Evolutionary conservation across 2,113 vertebrate genomes (phyloP), one percentile per base, ranked within the genome.

Genomic region (Picathartes gymnocephalus): DNA sequence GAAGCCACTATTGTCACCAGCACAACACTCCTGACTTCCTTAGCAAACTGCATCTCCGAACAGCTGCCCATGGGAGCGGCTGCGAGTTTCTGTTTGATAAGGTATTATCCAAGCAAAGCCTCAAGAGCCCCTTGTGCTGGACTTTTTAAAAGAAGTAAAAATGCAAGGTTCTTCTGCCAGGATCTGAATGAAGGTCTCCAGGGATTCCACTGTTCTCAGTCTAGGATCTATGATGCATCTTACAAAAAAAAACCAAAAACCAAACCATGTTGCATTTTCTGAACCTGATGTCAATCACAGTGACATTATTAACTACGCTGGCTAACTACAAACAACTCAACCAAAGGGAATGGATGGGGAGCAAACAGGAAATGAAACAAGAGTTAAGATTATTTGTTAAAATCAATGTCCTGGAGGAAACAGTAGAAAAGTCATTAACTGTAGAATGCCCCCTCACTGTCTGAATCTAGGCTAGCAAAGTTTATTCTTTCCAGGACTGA

Each of bases 261-360:
- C 72, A 37, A 45, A 15, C 20, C 13, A 7, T 6, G 11, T 11
- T 91, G 53, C 11, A 35, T 65, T 92, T 92, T 60, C 56, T 35
- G 20, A 56, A n/a, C 9, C 33, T 61, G 23, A 51, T 50, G 40
- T 65, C 10, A 9, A 54, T 79, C 48, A n/a, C 37, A 37, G 35
- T 4, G n/a, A 23, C 62, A 57, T 44, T 65, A 48, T 7, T 60
- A 68, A 68, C 60, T 39, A 39, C 3, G 8, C n/a, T 53, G 76
- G 19, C 28, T 79, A 61, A 58, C 57, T 45, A 31, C 25, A 91
- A 92, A 37, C 48, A 85, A 88, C 64, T 57, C 72, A 92, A 85
- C 31, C 45, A 79, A 84, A 48, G 61, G 22, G 44, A 54, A 81
- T 0, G 0, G n/a, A 51, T 37, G 47, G 18, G 81, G 62, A 88